Evolutionary conservation across 2,888 invertebrate genomes (phyloP), one percentile per base, ranked within the genome.

Genomic region (Lepeophtheirus nordmannii): DNA sequence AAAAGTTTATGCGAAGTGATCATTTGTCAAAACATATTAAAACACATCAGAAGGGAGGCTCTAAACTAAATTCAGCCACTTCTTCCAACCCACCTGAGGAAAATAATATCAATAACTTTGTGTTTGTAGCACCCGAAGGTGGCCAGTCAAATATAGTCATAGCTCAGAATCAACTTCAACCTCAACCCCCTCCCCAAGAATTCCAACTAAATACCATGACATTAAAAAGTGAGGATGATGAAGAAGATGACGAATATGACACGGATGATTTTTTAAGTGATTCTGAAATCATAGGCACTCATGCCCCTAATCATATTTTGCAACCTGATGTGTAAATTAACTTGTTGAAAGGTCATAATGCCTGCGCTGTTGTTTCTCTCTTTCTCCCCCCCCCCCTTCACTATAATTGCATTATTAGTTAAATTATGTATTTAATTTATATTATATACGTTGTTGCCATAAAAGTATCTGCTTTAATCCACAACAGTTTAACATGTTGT

Each of bases 1-100:
- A 91, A 75, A 85, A 89, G 72, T 91, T 91, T 74, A 91, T 91
- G 91, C 82, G 91, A 62, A 88, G 87, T 65, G 90, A 91, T 75
- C 91, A 91, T 72, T 80, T 91, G 39, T 89, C 89, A 12, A 91
- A 91, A 74, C 91, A 91, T 76, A 85, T 89, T 69, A 85, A 88
- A 72, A 91, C 90, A 65, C 91, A 91, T 75, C 85, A 82, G 69
- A 86, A 86, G 67, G 71, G 71, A 58, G 69, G 72, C 17, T 46
- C 14, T 37, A 41, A 56, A 30, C n/a, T 41, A 67, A 39, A 39
- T 64, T 11, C 17, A 14, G 37, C 58, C 12, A 46, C 62, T 10
- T 58, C 58, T 22, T 58, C 58, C 17, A 58, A 3, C 3, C 30
- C 30, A 5, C 53, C 53, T 5, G 5, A 46, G 8, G 53, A 46